Conservation (phyloP, 2,888 invertebrate genomes). For the Lymantria dispar region DNA sequence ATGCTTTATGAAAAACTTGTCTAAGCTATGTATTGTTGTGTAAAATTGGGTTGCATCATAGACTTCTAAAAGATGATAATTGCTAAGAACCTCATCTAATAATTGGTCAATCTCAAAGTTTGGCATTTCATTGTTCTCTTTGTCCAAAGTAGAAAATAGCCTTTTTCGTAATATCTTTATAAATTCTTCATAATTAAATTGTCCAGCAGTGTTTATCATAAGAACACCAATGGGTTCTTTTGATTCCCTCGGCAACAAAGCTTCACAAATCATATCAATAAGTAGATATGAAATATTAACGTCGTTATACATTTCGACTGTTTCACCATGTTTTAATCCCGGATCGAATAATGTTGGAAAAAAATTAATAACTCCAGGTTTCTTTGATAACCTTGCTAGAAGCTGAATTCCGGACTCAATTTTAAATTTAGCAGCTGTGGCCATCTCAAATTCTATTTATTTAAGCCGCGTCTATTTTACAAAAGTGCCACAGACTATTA, state of each 20-base stretch:
- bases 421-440: slow-evolving; percentile 42
- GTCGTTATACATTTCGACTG: slow-evolving; percentile 61
- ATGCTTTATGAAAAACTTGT: slow-evolving; percentile 58
- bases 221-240: slow-evolving; percentile 57
- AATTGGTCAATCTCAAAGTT: slow-evolving; percentile 5
- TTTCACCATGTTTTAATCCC: slow-evolving; percentile 53
- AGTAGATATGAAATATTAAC: slow-evolving; percentile 45
- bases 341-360: slow-evolving; percentile 70
- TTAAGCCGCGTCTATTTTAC: too few relatives aligned
- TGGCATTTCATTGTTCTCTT: background rate
- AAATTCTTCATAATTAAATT: slow-evolving; percentile 50
- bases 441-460: slow-evolving; percentile 5
- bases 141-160: slow-evolving; percentile 1
- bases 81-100: slow-evolving; percentile 39
- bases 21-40: slow-evolving; percentile 66
- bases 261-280: slow-evolving; percentile 59
- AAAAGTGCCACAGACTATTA: too few relatives aligned
- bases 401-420: slow-evolving; percentile 84
- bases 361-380: slow-evolving; percentile 63
- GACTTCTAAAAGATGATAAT: slow-evolving; percentile 57
- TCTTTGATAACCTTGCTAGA: slow-evolving; percentile 72
- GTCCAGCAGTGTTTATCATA: slow-evolving; percentile 68
- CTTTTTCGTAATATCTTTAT: slow-evolving; percentile 35
- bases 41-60: slow-evolving; percentile 68
- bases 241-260: slow-evolving; percentile 43